phyloP scores from a whole-genome alignment of 2,888 invertebrate genomes.

The Andrena bucephala region DNA sequence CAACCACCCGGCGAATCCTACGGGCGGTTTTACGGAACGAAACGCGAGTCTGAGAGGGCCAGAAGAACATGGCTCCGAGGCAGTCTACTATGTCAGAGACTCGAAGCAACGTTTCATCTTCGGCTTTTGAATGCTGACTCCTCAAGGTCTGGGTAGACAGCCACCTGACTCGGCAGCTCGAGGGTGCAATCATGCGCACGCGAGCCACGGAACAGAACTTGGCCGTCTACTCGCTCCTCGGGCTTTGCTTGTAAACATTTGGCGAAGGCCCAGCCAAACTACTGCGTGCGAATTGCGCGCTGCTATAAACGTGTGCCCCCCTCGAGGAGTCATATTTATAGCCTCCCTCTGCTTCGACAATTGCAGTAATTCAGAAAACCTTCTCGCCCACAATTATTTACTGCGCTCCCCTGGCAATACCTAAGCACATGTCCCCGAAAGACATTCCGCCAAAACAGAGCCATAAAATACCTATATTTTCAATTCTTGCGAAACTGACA shows the following conservation, averaged over 20 bases:
- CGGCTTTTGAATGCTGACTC: conserved; percentile 74
- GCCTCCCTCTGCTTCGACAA: neutral
- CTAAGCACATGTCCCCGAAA: too few species aligned
- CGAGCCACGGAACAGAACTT: conserved; percentile 69
- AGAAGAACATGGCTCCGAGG: conserved; percentile 63
- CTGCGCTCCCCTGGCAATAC: too few species aligned
- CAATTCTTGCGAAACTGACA: too few species aligned
- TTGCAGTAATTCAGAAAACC: conserved; percentile 1
- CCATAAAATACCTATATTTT: too few species aligned
- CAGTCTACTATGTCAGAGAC: conserved; percentile 59
- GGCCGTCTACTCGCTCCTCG: conserved; percentile 42
- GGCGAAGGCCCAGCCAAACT: conserved; percentile 14
- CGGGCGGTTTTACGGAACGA: conserved; percentile 53
- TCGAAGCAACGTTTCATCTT: conserved; percentile 64
- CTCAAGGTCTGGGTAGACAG: conserved; percentile 72
- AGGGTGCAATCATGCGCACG: conserved; percentile 82
- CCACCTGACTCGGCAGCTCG: conserved; percentile 80
- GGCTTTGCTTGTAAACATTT: conserved; percentile 46
- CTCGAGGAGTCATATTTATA: neutral
- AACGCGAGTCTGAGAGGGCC: conserved; percentile 50
- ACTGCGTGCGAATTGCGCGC: conserved; percentile 1
- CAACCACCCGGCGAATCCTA: conserved; percentile 47
- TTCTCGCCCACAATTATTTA: neutral
- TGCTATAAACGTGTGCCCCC: conserved; percentile 1
- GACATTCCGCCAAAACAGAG: too few species aligned